phyloP scores from a whole-genome alignment of 2,113 vertebrate species.

The Sinocyclocheilus anshuiensis region DNA sequence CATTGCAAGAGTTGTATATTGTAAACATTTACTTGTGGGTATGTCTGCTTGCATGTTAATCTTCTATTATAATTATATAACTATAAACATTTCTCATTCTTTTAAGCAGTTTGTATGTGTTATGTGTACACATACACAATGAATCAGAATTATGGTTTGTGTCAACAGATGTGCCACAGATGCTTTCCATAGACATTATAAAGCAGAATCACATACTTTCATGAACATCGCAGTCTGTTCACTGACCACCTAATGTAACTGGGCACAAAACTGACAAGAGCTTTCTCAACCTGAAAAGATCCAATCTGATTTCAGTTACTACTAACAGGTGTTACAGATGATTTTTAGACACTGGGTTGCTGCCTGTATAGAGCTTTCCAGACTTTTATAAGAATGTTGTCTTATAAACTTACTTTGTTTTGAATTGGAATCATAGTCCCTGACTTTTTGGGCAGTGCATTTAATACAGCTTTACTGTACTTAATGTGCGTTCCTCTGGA shows the following conservation, averaged over 20 bases:
- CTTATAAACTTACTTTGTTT: neutral
- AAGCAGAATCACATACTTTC: neutral
- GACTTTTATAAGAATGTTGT: neutral
- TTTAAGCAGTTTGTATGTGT: neutral
- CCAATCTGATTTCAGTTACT: neutral
- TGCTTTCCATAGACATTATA: neutral
- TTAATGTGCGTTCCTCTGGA: neutral
- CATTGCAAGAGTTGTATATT: neutral
- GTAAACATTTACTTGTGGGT: neutral
- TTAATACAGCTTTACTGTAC: neutral
- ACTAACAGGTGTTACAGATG: neutral
- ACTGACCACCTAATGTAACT: neutral
- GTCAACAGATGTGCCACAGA: neutral
- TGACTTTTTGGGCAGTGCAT: neutral
- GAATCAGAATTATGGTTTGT: neutral
- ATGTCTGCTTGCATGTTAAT: neutral
- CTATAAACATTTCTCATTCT: neutral
- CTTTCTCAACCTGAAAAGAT: neutral
- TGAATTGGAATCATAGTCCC: neutral
- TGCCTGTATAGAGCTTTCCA: neutral
- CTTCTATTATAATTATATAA: neutral
- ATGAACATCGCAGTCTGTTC: neutral
- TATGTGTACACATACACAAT: neutral
- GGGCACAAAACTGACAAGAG: neutral
- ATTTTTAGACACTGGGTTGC: neutral